Evolutionary conservation across 2,113 vertebrate species (phyloP), one percentile per base, ranked within the genome.

Genomic region (Chaetodon auriga): DNA sequence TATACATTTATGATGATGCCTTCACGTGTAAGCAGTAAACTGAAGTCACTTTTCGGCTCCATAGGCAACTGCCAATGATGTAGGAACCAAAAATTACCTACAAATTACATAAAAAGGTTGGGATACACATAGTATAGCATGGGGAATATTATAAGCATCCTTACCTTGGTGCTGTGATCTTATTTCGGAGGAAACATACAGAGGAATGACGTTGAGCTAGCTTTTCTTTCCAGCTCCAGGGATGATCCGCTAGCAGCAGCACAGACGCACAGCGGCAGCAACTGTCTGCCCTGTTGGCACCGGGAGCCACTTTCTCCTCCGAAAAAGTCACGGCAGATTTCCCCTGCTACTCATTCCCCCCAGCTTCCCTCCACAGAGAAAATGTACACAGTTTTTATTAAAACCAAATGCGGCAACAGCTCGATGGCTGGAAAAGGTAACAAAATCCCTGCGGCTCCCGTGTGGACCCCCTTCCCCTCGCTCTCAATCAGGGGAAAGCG

Each of bases 221-320:
- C 68, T n/a, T 7, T 48, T 58, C 53, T 62, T 2, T 36, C 70
- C 64, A 9, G 43, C 66, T 64, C 68, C 70, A 2, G 74, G 7
- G 78, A 81, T 66, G 83, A 82, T 36, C 87, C 82, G 46, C 53
- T 53, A 30, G 23, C 55, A 48, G 71, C 55, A 21, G 46, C 68
- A 45, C 80, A n/a, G 46, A 48, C 46, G 15, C 25, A 30, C 57
- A 63, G 61, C 55, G n/a, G 69, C 84, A 75, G 68, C 57, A 19
- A 64, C 88, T 83, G 0, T 88, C 89, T 91, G 92, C 91, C 85
- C 84, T 14, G 92, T 21, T 91, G 93, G 93, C 90, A 93, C 90
- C 86, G 65, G 77, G 77, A 78, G 70, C 35, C 83, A 76, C 91
- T 82, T 78, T 92, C 83, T 86, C 83, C 89, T 64, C 82, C 55